Base-by-base conservation (phyloP, 2,888 invertebrate species). In the Platycheirus rosarum region DNA sequence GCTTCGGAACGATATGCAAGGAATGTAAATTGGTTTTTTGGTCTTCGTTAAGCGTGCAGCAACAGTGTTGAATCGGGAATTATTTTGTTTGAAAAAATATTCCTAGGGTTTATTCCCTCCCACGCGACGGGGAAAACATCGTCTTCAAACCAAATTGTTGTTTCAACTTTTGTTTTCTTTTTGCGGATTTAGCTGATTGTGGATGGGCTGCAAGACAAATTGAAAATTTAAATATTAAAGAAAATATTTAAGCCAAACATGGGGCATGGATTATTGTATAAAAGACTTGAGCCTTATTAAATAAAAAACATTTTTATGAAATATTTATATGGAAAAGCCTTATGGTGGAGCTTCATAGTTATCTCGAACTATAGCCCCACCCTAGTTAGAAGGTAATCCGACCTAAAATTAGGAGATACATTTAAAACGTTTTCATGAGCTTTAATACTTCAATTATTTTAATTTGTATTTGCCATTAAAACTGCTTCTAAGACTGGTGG, bases 21-120 rank as follows among this genome's bases (percentile, higher is more conserved):
- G 77, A 82, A 82, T 82, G 82, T 77, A 82, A 77, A 82, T 82
- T 82, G 77, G 77, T 82, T 82, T 60, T 77, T 73, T 73, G 66
- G 71, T 77, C 82, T 77, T 77, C 77, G 80, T 80, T 80, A 77
- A 77, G 53, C 66, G 77, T 82, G 82, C 82, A 82, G 82, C 82
- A 82, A 82, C 82, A 82, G 66, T 77, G 77, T 82, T 77, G 82
- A 77, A 71, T 82, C 70, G 44, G 32, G 68, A 73, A 51, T 57
- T 68, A 82, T 73, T 77, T 77, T 68, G 71, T 73, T 71, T 14
- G 42, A 68, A 55, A 77, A 63, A 66, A 70, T 51, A 18, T 49
- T 76, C 40, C 68, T 62, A 49, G 20, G 13, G 37, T 71, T 63
- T 16, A 2, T 13, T 13, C 13, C 8, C 1, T 8, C 4, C 8